These are phyloP conservation scores for Mizuhopecten yessoensis DNA, from an alignment of 1,140 invertebrate species.

Conservation along the genomic window DNA sequence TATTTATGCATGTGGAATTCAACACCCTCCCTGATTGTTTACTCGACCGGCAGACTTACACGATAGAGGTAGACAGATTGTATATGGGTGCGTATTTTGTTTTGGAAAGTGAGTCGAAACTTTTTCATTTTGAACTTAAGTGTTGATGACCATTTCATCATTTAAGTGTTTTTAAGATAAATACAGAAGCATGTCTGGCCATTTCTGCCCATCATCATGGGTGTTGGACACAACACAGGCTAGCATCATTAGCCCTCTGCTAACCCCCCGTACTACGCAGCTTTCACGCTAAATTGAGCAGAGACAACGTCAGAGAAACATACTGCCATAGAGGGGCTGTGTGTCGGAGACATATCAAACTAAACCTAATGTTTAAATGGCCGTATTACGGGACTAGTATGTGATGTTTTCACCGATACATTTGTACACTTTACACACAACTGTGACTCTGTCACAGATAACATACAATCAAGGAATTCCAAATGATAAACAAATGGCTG, in stretches of 20 bases:
- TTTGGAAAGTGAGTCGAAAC: neutral
- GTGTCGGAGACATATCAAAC: neutral
- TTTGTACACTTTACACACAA: neutral
- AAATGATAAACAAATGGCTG: neutral
- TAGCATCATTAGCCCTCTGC: neutral
- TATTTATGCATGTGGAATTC: neutral
- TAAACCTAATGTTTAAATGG: neutral
- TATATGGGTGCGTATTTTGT: neutral
- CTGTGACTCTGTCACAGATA: neutral
- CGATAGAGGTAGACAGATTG: slow-evolving; percentile 29
- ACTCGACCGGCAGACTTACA: slow-evolving; percentile 47
- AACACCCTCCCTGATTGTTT: neutral
- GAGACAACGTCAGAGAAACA: neutral
- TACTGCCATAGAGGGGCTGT: neutral
- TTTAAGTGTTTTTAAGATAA: slow-evolving; percentile 30
- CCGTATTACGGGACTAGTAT: neutral
- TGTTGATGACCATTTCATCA: slow-evolving; percentile 20
- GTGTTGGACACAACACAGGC: slow-evolving; percentile 46
- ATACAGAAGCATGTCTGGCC: slow-evolving; percentile 44
- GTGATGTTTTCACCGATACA: neutral
- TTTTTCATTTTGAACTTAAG: neutral
- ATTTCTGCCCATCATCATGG: slow-evolving; percentile 49
- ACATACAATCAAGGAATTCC: neutral
- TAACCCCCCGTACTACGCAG: slow-evolving; percentile 4
- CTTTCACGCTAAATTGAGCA: slow-evolving; percentile 38